A percentile compares a stretch with the other conserved stretches of the same genome.
Evolutionary conservation across 2,888 invertebrate genomes (phyloP).

Genomic region (Sylvicola fuscatus): DNA sequence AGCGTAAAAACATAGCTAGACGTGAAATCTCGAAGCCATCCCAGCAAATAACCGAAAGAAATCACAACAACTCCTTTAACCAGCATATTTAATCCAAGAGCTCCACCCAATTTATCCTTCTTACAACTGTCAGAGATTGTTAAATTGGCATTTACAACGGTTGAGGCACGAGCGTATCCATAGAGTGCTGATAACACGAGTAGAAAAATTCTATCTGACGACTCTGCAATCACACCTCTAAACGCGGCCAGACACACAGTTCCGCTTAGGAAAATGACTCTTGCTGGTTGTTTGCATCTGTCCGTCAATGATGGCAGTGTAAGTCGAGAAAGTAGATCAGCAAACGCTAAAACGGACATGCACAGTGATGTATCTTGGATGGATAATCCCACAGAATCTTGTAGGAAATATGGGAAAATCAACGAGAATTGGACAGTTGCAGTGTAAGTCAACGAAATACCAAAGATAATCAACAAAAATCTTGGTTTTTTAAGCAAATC

Average conservation of each 20-base stretch:
- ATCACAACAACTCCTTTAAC: slow-evolving; percentile 46
- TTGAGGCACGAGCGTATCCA: slow-evolving; percentile 50
- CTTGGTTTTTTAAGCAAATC: slow-evolving; percentile 36
- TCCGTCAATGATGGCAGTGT: slow-evolving; percentile 41
- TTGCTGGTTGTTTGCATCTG: slow-evolving; percentile 34
- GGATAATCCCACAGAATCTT: slow-evolving; percentile 23
- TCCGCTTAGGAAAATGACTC: slow-evolving; percentile 40
- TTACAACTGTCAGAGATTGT: slow-evolving; percentile 43
- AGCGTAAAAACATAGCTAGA: slow-evolving; percentile 40
- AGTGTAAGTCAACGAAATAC: slow-evolving; percentile 42
- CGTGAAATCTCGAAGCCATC: slow-evolving; percentile 44
- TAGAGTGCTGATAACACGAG: slow-evolving; percentile 35
- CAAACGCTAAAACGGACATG: slow-evolving; percentile 46
- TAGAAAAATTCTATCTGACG: slow-evolving; percentile 30
- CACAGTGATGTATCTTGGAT: slow-evolving; percentile 38
- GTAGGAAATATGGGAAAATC: slow-evolving; percentile 45
- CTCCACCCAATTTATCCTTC: slow-evolving; percentile 39
- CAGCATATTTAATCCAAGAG: slow-evolving; percentile 51
- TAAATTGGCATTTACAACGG: slow-evolving; percentile 50
- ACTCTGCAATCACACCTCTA: slow-evolving; percentile 41
- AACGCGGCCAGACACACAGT: slow-evolving; percentile 33
- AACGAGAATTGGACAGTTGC: slow-evolving; percentile 49
- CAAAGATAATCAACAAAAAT: slow-evolving; percentile 44
- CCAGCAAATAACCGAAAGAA: slow-evolving; percentile 38
- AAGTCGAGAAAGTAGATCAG: slow-evolving; percentile 44